Percentiles rank a stretch among this genome's conserved stretches.
Evolutionary conservation across 64 coral and sea anemone species (phyloP).

Genomic region (Astreopora myriophthalma): DNA sequence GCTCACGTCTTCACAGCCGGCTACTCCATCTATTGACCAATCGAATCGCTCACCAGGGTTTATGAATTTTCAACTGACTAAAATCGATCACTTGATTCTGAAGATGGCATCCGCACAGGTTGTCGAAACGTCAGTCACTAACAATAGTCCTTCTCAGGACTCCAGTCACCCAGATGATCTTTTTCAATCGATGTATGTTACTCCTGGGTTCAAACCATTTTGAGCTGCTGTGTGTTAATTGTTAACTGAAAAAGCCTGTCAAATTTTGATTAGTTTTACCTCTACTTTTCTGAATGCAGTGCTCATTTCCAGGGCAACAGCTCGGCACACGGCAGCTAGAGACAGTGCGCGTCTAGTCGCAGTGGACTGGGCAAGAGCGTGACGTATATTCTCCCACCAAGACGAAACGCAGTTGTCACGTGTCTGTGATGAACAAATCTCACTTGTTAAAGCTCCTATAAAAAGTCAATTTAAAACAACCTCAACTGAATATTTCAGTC

Average conservation of each 20-base stretch:
- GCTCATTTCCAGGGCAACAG: slow-evolving; percentile 82
- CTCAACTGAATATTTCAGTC: not conserved
- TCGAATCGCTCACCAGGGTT: too few relatives aligned
- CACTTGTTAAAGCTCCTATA: slow-evolving; percentile 1
- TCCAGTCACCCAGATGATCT: too few relatives aligned
- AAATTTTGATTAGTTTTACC: slow-evolving; percentile 28
- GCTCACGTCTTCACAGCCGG: too few relatives aligned
- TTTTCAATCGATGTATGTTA: too few relatives aligned
- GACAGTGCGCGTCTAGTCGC: slow-evolving; percentile 60
- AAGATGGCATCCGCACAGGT: too few relatives aligned
- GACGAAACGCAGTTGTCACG: slow-evolving; percentile 57
- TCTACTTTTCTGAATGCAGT: slow-evolving; percentile 86
- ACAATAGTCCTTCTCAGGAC: too few relatives aligned
- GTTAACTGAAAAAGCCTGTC: not conserved
- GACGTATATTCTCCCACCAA: slow-evolving; percentile 94
- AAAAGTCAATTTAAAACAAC: not conserved
- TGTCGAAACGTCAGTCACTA: too few relatives aligned
- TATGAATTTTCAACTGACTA: too few relatives aligned
- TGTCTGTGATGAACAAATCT: not conserved
- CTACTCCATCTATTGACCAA: too few relatives aligned
- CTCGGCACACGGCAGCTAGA: slow-evolving; percentile 81
- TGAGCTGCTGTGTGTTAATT: not conserved
- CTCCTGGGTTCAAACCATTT: too few relatives aligned
- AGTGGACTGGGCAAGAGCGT: slow-evolving; percentile 84
- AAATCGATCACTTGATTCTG: too few relatives aligned